Evolutionary conservation across 2,113 vertebrate genomes (phyloP).

Genomic region (cattle (Bos taurus)): ARS-UCD2.0 NC_037357.1:56294001-56294500

Average conservation of each 20-base stretch:
- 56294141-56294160: neutral
- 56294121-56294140: neutral
- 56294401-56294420: neutral
- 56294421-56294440: neutral
- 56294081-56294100: neutral
- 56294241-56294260: neutral
- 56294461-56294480: neutral
- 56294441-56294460: neutral
- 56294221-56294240: neutral
- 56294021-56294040: neutral
- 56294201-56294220: neutral
- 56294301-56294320: neutral
- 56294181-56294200: neutral
- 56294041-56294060: neutral
- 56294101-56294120: neutral
- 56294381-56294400: neutral
- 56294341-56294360: neutral
- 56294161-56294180: neutral
- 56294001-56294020: neutral
- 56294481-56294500: neutral
- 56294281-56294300: neutral
- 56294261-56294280: neutral
- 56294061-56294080: conserved; percentile 4
- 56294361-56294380: neutral
- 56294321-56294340: neutral